Evolutionary conservation across 2,888 invertebrate genomes (phyloP).

Genomic region (Subacronicta megacephala): DNA sequence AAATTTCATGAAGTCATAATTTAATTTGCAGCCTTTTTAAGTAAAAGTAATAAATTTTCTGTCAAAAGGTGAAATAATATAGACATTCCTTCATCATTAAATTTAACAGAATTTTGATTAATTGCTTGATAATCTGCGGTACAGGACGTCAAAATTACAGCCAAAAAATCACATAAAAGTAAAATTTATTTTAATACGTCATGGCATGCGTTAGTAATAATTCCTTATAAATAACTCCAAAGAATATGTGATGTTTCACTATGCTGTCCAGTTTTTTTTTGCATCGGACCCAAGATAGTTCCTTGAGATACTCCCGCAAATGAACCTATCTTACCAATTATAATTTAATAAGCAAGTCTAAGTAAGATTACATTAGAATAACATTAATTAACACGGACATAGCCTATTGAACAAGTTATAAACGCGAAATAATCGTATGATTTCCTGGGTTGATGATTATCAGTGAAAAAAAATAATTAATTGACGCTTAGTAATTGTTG

Average conservation of each 20-base stretch:
- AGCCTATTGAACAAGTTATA: too few species aligned
- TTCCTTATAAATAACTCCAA: too few species aligned
- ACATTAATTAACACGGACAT: too few species aligned
- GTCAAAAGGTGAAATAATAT: not conserved
- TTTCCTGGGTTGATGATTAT: not conserved
- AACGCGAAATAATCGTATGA: not conserved
- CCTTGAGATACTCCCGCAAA: slow-evolving; percentile 8
- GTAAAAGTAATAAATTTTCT: not conserved
- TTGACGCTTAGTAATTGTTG: too few species aligned
- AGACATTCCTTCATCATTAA: too few species aligned
- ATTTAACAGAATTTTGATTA: not conserved
- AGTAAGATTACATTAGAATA: too few species aligned
- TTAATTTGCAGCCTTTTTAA: slow-evolving; percentile 17
- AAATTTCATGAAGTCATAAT: not conserved
- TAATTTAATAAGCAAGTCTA: too few species aligned
- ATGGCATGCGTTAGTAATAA: slow-evolving; percentile 20
- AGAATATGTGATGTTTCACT: too few species aligned
- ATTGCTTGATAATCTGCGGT: not conserved
- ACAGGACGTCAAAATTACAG: slow-evolving; percentile 29
- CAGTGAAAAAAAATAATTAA: too few species aligned
- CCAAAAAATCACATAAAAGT: slow-evolving; percentile 20
- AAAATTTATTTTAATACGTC: slow-evolving; percentile 23
- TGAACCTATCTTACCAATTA: not conserved
- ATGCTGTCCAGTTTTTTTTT: not conserved
- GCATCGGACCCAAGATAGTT: slow-evolving; percentile 3